Evolutionary conservation across 2,888 invertebrate genomes (phyloP).

Genomic region (Taphrorychus bicolor): DNA sequence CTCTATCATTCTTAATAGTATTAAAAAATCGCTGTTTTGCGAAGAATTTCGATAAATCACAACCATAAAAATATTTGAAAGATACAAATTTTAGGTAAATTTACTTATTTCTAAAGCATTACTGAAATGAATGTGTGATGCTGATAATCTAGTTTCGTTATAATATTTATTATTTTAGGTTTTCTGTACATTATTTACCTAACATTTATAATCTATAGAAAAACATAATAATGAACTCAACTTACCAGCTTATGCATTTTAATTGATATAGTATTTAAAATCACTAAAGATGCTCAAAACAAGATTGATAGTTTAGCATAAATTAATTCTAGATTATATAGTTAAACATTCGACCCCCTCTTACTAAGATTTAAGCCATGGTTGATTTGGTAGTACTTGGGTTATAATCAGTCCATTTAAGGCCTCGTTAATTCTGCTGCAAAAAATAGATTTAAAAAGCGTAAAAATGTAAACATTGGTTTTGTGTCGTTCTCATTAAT

Average conservation of each 20-base stretch:
- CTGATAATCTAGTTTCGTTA: no score
- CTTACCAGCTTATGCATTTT: conserved; percentile 15
- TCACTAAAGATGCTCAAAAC: not conserved
- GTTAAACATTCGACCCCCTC: conserved; percentile 7
- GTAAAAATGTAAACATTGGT: not conserved
- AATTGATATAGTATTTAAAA: not conserved
- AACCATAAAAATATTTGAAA: no score
- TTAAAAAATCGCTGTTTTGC: no score
- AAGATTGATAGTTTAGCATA: not conserved
- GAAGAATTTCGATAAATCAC: no score
- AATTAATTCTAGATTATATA: conserved; percentile 8
- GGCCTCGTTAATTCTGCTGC: conserved; percentile 14
- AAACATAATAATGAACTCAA: not conserved
- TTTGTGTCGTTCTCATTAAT: conserved; percentile 3
- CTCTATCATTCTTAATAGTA: no score
- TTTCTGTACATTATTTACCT: no score
- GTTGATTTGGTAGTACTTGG: conserved; percentile 19
- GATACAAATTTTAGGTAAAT: no score
- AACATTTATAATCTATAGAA: no score
- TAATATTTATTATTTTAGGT: no score
- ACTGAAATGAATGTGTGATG: no score
- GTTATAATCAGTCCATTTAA: conserved; percentile 22
- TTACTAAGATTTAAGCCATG: conserved; percentile 15
- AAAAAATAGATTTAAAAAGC: not conserved
- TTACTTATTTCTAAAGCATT: no score